Evolutionary conservation across 2,113 vertebrate species (phyloP).

Genomic region (Phocoena phocoena): DNA sequence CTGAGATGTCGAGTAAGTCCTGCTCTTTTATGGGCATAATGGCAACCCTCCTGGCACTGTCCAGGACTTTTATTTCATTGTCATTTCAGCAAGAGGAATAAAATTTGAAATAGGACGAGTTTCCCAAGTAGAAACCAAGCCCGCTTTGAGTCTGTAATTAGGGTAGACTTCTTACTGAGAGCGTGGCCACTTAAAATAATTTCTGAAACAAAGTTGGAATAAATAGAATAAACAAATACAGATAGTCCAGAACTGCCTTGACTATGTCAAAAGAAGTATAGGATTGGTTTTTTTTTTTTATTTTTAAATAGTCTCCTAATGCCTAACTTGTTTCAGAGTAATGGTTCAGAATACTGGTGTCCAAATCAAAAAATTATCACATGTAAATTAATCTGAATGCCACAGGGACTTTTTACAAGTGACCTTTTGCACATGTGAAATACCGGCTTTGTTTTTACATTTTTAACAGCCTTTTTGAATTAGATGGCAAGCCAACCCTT

Average conservation of each 20-base stretch:
- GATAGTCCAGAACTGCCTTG: neutral
- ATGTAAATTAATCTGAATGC: neutral
- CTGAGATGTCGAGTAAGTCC: neutral
- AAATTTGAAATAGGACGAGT: neutral
- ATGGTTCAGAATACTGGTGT: neutral
- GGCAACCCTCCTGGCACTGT: neutral
- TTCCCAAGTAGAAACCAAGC: neutral
- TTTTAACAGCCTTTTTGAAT: conserved; percentile 33
- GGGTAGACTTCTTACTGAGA: neutral
- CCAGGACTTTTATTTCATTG: neutral
- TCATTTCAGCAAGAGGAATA: neutral
- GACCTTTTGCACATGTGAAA: conserved; percentile 65
- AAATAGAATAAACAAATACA: neutral
- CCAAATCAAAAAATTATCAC: neutral
- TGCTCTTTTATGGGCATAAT: neutral
- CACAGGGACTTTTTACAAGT: neutral
- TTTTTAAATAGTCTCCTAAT: neutral
- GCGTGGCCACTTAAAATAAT: neutral
- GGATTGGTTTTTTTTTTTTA: neutral
- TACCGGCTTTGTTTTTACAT: conserved; percentile 52
- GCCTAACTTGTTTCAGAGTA: neutral
- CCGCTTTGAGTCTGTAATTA: neutral
- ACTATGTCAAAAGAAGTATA: neutral
- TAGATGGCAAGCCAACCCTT: neutral
- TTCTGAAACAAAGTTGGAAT: neutral